Percentiles rank a stretch among this genome's conserved stretches.
These are phyloP conservation scores for Lasioglossum figueresi DNA, from an alignment of 2,888 invertebrate genomes.

Conservation along the genomic window DNA sequence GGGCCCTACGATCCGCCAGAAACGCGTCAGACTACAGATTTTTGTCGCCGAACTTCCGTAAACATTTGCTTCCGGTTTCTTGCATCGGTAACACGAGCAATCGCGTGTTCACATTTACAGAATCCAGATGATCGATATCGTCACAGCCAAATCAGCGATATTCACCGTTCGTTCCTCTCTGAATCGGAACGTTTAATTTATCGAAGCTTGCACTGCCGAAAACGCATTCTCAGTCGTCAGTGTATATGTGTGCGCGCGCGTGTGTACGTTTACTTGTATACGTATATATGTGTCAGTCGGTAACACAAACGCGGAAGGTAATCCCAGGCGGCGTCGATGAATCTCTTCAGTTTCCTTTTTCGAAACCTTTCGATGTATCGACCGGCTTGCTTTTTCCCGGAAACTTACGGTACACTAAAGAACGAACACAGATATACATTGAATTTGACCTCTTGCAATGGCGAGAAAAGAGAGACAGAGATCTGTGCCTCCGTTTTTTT, in stretches of 20 bases:
- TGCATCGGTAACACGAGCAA: conserved; percentile 22
- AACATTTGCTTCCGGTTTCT: conserved; percentile 34
- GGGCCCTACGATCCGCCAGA: conserved; percentile 20
- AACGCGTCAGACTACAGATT: conserved; percentile 17
- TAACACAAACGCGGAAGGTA: conserved; percentile 19
- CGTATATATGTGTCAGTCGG: conserved; percentile 20
- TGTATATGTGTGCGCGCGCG: not conserved
- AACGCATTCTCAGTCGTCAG: conserved; percentile 9
- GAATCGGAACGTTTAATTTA: conserved; percentile 2
- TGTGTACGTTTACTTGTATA: not conserved
- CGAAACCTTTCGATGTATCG: conserved; percentile 36
- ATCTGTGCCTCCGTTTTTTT: conserved; percentile 14
- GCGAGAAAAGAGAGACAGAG: conserved; percentile 19
- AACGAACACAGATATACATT: conserved; percentile 28
- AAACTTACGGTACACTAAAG: conserved; percentile 37
- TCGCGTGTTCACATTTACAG: not conserved
- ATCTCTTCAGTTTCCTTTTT: conserved; percentile 2
- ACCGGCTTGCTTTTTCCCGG: conserved; percentile 35
- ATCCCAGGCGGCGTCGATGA: conserved; percentile 17
- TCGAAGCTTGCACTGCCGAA: conserved; percentile 7
- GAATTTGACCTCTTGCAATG: conserved; percentile 46
- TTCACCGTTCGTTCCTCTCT: not conserved
- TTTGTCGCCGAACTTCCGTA: conserved; percentile 6
- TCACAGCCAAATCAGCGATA: not conserved
- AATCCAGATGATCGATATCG: conserved; percentile 14